Percentiles rank a stretch among this genome's conserved stretches.
phyloP scores from a whole-genome alignment of 64 coral and sea anemone genomes.

The Dendrophyllia cribrosa region DNA sequence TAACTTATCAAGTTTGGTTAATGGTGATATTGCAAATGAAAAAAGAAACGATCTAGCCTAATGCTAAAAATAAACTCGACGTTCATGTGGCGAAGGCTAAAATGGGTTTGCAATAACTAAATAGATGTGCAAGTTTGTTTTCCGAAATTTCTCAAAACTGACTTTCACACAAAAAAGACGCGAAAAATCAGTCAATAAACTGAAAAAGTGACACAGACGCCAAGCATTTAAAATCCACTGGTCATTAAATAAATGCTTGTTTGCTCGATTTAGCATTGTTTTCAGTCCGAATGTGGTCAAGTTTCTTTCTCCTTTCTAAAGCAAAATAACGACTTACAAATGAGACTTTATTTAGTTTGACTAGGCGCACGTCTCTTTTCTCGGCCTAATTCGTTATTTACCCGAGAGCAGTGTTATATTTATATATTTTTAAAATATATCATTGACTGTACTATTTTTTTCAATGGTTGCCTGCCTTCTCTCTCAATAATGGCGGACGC shows the following conservation, averaged over 20 bases:
- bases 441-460: too few species aligned
- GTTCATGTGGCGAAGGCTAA: neutral
- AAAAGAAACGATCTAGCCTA: neutral
- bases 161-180: too few species aligned
- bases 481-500: neutral
- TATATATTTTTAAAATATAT: too few species aligned
- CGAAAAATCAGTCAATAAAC: too few species aligned
- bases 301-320: neutral
- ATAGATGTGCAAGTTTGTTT: too few species aligned
- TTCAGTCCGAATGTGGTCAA: neutral
- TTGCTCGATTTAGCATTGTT: slow-evolving; percentile 11
- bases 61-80: neutral
- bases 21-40: neutral
- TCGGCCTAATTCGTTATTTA: neutral
- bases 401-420: neutral
- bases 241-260: neutral
- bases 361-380: neutral
- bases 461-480: too few species aligned
- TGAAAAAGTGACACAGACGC: neutral
- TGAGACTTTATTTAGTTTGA: neutral
- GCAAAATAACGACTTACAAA: neutral
- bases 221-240: neutral
- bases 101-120: too few species aligned
- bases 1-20: neutral
- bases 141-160: too few species aligned